Evolutionary conservation across 2,113 vertebrate species (phyloP).

Genomic region (Actenoides hombroni): DNA sequence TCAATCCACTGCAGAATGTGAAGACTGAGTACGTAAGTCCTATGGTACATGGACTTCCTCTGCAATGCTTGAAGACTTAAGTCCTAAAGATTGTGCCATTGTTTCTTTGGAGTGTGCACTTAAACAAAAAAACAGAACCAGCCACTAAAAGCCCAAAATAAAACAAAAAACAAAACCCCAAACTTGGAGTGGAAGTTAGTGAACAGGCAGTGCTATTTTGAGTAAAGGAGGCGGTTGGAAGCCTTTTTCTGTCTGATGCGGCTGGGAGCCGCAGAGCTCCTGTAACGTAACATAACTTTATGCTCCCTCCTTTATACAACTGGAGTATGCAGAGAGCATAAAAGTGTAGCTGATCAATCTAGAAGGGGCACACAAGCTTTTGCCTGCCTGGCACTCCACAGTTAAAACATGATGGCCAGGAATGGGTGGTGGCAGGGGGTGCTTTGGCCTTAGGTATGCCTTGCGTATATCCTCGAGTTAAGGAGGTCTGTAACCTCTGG

Average conservation of each 20-base stretch:
- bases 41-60: background rate
- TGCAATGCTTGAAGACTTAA: background rate
- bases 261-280: background rate
- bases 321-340: background rate
- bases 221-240: background rate
- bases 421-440: background rate
- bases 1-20: background rate
- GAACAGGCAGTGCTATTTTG: background rate
- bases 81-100: background rate
- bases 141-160: background rate
- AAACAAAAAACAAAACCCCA: background rate
- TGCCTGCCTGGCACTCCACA: background rate
- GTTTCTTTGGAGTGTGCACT: background rate
- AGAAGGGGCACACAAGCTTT: background rate
- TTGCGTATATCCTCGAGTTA: rapidly evolving
- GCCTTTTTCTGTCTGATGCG: background rate
- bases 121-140: background rate
- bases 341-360: background rate
- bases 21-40: background rate
- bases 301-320: background rate
- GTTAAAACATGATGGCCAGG: rapidly evolving
- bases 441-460: background rate
- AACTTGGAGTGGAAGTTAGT: background rate
- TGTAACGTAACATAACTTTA: background rate
- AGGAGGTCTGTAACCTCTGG: background rate